Evolutionary conservation across 1,140 invertebrate species (phyloP), one percentile per base, ranked within the genome.

Genomic region (Panagrolaimus sp.): DNA sequence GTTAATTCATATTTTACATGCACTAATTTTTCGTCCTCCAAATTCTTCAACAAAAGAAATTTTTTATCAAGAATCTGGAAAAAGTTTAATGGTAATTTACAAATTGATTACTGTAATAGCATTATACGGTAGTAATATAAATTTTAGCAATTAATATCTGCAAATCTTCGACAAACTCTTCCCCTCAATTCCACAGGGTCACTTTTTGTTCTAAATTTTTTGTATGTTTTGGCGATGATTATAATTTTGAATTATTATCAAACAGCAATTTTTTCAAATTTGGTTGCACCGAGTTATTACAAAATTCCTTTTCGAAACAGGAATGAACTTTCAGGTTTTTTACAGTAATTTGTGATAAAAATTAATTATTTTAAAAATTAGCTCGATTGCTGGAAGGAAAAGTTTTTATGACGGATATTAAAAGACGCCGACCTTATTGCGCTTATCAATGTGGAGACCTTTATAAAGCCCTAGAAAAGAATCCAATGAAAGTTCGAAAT

Each of bases 261-360:
- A 48, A 63, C 73, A 7, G 64, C 52, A 21, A 74, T 74, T 47
- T 68, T 68, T 47, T 71, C 73, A 26, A 70, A 69, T 10, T 28
- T 74, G 10, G 67, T 71, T 10, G 73, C 73, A 44, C 73, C 70
- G 1, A 62, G 45, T 4, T 32, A 32, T 14, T 63, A 68, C 24
- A 58, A 68, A 65, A 70, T 74, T 45, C 73, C 73, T 8, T 74
- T 74, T 71, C 46, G 44, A n/a, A 73, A 74, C 46, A 71, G 71
- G 43, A 67, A 67, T 43, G 62, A 74, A 43, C 43, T 74, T 14
- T 44, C 71, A 8, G 52, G 62, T 72, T 4, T 21, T 24, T 1
- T 21, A 46, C 17, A 10, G 28, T 4, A 1, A 24, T 48, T 48
- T 15, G 2, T n/a, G 2, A 10, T 55, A 12, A n/a, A 9, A 9